Conservation (phyloP, 2,113 vertebrate genomes). For the Glaucidium brasilianum region DNA sequence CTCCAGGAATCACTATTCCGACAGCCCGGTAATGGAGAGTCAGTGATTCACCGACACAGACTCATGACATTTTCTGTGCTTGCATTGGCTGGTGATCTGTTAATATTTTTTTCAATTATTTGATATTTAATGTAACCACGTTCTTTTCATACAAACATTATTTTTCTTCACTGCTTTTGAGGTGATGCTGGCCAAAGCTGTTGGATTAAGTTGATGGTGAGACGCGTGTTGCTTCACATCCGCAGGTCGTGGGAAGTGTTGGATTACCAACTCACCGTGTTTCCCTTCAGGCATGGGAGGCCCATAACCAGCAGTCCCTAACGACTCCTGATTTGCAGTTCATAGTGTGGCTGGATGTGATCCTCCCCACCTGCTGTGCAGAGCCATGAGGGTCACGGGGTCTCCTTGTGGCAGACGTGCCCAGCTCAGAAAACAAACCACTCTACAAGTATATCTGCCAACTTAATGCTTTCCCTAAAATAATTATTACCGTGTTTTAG, state of each 20-base stretch:
- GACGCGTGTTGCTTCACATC: rapidly evolving
- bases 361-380: rapidly evolving
- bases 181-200: not conserved
- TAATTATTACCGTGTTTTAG: not conserved
- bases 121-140: not conserved
- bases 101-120: not conserved
- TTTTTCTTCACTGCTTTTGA: not conserved
- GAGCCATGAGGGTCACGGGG: not conserved
- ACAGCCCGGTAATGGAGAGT: not conserved
- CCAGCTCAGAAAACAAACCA: not conserved
- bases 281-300: not conserved
- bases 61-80: not conserved
- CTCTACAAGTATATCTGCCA: not conserved
- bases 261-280: rapidly evolving
- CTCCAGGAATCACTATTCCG: rapidly evolving
- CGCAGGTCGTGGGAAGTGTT: not conserved
- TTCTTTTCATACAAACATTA: too few species aligned
- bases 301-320: not conserved
- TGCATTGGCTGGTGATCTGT: not conserved
- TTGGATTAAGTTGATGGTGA: not conserved
- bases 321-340: not conserved
- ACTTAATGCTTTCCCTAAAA: not conserved
- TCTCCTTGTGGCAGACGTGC: rapidly evolving
- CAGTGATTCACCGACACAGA: not conserved
- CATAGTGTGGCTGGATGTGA: not conserved